Conservation (phyloP, 2,888 invertebrate species). For the Meliscaeva auricollis region DNA sequence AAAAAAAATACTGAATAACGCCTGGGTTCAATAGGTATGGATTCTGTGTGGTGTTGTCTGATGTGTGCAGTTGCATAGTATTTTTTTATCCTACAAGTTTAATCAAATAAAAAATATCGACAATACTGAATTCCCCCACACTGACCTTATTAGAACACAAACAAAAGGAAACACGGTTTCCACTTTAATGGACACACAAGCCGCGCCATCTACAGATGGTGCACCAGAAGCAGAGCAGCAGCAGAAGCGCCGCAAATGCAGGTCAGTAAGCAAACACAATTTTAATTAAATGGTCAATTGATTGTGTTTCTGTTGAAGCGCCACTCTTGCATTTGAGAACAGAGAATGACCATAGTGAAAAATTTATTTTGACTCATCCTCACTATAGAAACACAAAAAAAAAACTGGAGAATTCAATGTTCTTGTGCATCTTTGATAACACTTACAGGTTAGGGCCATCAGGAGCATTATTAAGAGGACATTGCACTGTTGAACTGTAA, state of each 20-base stretch:
- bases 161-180: slow-evolving; percentile 53
- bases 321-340: neutral
- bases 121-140: slow-evolving; percentile 14
- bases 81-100: neutral
- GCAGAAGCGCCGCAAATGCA: slow-evolving; percentile 53
- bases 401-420: slow-evolving; percentile 15
- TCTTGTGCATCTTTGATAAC: slow-evolving; percentile 45
- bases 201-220: slow-evolving; percentile 55
- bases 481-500: slow-evolving; percentile 54
- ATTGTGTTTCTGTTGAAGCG: slow-evolving; percentile 54
- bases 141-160: slow-evolving; percentile 58
- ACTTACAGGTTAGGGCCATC: slow-evolving; percentile 14
- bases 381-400: neutral
- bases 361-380: slow-evolving; percentile 39
- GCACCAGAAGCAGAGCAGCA: slow-evolving; percentile 13
- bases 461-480: slow-evolving; percentile 13
- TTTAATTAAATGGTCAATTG: slow-evolving; percentile 75
- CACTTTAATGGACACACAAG: slow-evolving; percentile 60
- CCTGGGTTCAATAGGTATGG: too few species aligned
- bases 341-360: slow-evolving; percentile 14
- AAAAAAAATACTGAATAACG: too few species aligned
- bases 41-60: too few species aligned
- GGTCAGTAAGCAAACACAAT: slow-evolving; percentile 74
- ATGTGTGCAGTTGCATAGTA: neutral
- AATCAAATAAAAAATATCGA: slow-evolving; percentile 1